Percentiles rank a stretch among this genome's conserved stretches.
Conservation (phyloP, 2,113 vertebrate genomes). For the Hippocampus mohnikei region DNA sequence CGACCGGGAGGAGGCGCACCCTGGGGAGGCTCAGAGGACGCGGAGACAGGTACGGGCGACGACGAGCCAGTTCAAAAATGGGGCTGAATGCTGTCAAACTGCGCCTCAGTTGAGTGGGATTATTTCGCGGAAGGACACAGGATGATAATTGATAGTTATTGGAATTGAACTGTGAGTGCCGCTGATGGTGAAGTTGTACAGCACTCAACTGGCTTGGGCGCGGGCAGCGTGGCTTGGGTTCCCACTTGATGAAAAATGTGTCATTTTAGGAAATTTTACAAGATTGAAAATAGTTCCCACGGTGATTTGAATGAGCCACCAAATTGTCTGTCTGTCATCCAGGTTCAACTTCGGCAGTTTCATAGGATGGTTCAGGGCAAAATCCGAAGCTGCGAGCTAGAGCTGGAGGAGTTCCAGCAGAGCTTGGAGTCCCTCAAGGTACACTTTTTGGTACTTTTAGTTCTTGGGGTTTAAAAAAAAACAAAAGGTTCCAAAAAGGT, state of each 20-base stretch:
- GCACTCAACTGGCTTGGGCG: too few species aligned
- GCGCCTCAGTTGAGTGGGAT: too few species aligned
- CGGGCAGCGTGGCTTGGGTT: too few species aligned
- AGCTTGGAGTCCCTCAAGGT: conserved; percentile 66
- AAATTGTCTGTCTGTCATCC: background rate
- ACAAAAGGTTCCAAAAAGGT: background rate
- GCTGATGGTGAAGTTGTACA: too few species aligned
- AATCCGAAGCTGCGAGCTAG: conserved; percentile 43
- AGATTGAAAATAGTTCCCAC: too few species aligned
- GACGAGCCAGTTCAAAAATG: background rate
- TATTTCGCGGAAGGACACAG: too few species aligned
- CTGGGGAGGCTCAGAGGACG: conserved; percentile 77
- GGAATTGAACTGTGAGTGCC: too few species aligned
- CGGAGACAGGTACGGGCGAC: conserved; percentile 79
- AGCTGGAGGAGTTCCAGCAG: conserved; percentile 60
- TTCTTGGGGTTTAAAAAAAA: background rate
- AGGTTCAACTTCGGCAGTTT: conserved; percentile 60
- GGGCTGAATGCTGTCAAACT: too few species aligned
- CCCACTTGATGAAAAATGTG: too few species aligned
- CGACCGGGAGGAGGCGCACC: conserved; percentile 66
- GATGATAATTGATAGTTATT: too few species aligned
- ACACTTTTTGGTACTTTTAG: background rate
- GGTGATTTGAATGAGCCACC: background rate
- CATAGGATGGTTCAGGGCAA: conserved; percentile 54
- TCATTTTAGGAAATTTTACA: too few species aligned